phyloP scores from a whole-genome alignment of 2,797 vertebrate species.

The Cyclopterus lumpus region DNA sequence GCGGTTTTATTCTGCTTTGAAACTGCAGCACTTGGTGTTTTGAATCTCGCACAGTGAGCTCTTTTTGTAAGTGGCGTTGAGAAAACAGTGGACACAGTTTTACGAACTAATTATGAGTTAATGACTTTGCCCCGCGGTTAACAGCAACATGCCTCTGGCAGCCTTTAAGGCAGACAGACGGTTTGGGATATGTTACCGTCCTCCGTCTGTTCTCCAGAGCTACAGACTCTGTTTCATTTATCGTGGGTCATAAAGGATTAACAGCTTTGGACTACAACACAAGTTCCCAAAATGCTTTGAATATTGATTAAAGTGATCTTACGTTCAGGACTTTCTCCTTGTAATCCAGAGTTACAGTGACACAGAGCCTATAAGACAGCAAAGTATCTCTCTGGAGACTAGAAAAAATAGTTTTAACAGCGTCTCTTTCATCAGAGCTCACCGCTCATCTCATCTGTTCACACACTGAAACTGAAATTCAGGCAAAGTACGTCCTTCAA shows the following conservation, averaged over 20 bases:
- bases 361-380: conserved; percentile 2
- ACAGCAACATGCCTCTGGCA: conserved; percentile 41
- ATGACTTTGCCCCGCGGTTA: conserved; percentile 35
- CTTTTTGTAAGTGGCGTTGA: conserved; percentile 6
- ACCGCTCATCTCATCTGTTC: neutral
- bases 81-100: conserved; percentile 8
- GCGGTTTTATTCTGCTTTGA: neutral
- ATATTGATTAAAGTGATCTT: conserved; percentile 16
- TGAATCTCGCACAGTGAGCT: neutral
- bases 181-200: conserved; percentile 10
- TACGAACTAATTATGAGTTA: conserved; percentile 18
- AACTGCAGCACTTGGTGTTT: neutral
- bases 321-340: neutral
- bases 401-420: neutral
- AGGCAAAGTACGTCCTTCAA: conserved; percentile 18
- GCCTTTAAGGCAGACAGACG: conserved; percentile 42
- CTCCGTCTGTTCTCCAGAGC: conserved; percentile 41
- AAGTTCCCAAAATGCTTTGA: conserved; percentile 14
- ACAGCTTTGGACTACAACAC: conserved; percentile 14
- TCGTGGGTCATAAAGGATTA: conserved; percentile 21
- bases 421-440: conserved; percentile 13
- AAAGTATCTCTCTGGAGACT: conserved; percentile 1
- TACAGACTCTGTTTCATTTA: conserved; percentile 12
- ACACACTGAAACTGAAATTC: conserved; percentile 11
- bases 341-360: neutral